Evolutionary conservation across 2,113 vertebrate genomes (phyloP).

Genomic region (Mormyrus iriodes): DNA sequence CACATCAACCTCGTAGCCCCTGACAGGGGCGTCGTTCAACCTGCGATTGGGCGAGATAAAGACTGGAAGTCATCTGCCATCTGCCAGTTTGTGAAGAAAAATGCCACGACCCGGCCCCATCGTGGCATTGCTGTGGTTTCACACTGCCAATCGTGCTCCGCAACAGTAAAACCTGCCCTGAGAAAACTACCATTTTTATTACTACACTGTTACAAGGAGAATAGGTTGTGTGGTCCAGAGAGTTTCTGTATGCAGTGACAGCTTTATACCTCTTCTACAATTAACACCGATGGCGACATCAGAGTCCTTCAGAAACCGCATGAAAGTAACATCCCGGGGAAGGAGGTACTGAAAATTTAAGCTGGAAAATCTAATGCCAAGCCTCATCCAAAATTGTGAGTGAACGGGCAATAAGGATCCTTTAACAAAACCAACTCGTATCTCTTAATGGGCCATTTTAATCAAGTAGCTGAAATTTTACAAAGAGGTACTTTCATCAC

Average conservation of each 20-base stretch:
- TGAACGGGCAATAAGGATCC: background rate
- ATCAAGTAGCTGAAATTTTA: background rate
- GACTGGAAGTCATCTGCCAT: background rate
- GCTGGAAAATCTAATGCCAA: background rate
- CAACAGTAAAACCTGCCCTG: background rate
- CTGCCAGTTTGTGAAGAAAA: no score
- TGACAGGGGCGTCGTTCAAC: conserved; percentile 84
- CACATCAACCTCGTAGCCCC: conserved; percentile 81
- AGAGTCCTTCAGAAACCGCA: background rate
- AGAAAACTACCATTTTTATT: background rate
- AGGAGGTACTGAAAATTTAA: background rate
- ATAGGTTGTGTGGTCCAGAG: background rate
- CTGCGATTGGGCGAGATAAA: conserved; percentile 44
- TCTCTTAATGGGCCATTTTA: background rate
- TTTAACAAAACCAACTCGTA: background rate
- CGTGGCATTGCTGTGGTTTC: background rate
- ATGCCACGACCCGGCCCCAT: background rate
- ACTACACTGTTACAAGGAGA: background rate
- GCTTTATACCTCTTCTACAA: background rate
- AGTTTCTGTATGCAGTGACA: background rate
- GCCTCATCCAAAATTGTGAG: background rate
- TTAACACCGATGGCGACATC: background rate
- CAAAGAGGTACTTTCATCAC: background rate
- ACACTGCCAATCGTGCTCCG: background rate
- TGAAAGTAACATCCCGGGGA: background rate